phyloP scores from a whole-genome alignment of 1,140 invertebrate genomes.

The Orchesella cincta region DNA sequence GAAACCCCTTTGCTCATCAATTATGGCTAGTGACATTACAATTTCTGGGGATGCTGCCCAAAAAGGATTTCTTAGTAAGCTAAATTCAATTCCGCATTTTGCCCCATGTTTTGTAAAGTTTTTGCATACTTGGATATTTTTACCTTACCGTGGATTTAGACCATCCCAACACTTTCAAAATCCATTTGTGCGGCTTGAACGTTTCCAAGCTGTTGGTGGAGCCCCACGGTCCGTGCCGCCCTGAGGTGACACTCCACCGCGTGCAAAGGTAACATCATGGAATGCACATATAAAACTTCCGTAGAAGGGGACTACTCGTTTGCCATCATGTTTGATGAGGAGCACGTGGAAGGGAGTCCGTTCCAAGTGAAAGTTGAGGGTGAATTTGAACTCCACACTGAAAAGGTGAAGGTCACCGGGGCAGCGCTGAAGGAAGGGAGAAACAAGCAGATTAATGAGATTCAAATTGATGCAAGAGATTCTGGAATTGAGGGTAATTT shows the following conservation, averaged over 20 bases:
- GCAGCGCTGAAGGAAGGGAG: constrained; percentile 38
- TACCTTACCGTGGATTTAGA: constrained; percentile 31
- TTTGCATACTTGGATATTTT: not conserved
- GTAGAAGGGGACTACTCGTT: constrained; percentile 48
- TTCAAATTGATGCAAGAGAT: constrained; percentile 47
- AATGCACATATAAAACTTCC: constrained; percentile 42
- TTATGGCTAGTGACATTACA: not conserved
- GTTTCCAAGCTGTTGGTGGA: constrained; percentile 40
- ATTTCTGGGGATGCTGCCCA: not conserved
- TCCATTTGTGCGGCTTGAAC: constrained; percentile 43
- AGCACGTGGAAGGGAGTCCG: constrained; percentile 35
- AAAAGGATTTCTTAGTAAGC: constrained; percentile 14
- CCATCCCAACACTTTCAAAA: constrained; percentile 44
- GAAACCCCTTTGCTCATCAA: too few relatives aligned
- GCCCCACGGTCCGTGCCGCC: constrained; percentile 39
- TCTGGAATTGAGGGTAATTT: constrained; percentile 46
- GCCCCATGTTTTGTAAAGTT: not conserved
- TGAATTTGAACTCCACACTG: constrained; percentile 34
- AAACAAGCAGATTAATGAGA: constrained; percentile 40
- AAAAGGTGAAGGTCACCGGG: constrained; percentile 46
- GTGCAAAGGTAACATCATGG: constrained; percentile 44
- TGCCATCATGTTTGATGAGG: constrained; percentile 47
- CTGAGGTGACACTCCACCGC: constrained; percentile 45
- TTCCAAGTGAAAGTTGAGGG: constrained; percentile 47
- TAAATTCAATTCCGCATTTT: not conserved